Base-by-base conservation (phyloP, 1,140 invertebrate species). In the Anoplolepis gracilipes region DNA sequence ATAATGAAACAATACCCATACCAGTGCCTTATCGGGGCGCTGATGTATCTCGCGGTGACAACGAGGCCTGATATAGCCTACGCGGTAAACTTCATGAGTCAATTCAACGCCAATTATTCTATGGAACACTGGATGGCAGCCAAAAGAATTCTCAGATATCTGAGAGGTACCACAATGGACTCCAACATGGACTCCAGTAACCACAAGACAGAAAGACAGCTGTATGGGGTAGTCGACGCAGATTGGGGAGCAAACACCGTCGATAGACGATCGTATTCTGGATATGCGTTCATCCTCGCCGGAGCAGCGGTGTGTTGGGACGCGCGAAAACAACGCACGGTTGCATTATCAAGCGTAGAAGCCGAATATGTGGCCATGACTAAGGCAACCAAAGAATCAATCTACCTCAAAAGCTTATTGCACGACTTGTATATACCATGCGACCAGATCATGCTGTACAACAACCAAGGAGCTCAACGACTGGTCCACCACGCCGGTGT, bases 81-180 rank as follows among this genome's bases (percentile, higher is more conserved):
- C n/a, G n/a, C n/a, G n/a, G n/a, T n/a, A n/a, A n/a, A n/a, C n/a
- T n/a, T n/a, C n/a, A n/a, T n/a, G 16, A 90, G 89, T 53, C 86
- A 90, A 59, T 90, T 90, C 79, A 90, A 89, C 49, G 72, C 82
- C 39, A 88, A 87, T 81, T 85, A 81, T 36, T 62, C 46, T n/a
- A 67, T 36, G 25, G 55, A 61, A 10, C 87, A 90, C 57, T 92
- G 88, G 88, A 53, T 64, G 53, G 78, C 76, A 49, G 86, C 88
- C 13, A 92, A 90, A 67, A 65, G 88, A 70, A 69, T 92, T 1
- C 55, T 92, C 3, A 79, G 85, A 67, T 92, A 92, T 65, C 62
- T 92, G 53, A 91, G 89, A 61, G 73, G 62, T 10, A 90, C 87
- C 3, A 36, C n/a, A 39, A 53, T n/a, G n/a, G n/a, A n/a, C n/a